Percentiles rank a stretch among this genome's conserved stretches.
These are phyloP conservation scores for Deroptyus accipitrinus DNA, from an alignment of 2,113 vertebrate genomes.

Conservation along the genomic window DNA sequence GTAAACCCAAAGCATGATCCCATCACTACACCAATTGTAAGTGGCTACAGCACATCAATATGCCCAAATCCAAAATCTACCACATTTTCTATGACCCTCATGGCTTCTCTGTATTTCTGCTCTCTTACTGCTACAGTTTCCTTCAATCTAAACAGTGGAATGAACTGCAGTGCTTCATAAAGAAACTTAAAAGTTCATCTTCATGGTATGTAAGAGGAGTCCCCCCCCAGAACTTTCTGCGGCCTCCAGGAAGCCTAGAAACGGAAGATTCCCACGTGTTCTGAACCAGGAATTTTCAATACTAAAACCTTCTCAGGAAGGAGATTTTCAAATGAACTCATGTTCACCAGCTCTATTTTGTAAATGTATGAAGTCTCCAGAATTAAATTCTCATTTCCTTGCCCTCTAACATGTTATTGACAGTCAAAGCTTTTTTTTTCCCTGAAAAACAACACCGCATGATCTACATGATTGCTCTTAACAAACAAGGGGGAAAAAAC, in stretches of 20 bases:
- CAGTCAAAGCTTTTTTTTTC: background rate
- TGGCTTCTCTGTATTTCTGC: background rate
- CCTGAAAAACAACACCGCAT: background rate
- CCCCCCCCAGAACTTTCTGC: background rate
- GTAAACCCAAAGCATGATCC: background rate
- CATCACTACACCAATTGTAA: background rate
- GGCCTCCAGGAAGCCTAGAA: background rate
- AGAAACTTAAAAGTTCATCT: background rate
- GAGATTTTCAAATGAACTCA: background rate
- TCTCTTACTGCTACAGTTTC: background rate
- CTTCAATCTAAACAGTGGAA: background rate
- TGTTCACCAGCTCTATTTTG: background rate
- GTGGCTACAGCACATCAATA: background rate
- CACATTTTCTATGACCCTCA: background rate
- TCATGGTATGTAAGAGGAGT: background rate
- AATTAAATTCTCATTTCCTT: conserved; percentile 3
- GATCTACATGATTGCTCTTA: background rate
- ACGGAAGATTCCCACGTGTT: background rate
- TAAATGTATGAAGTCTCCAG: background rate
- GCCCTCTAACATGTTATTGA: background rate
- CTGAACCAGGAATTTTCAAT: background rate
- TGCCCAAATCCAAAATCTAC: background rate
- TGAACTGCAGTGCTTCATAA: background rate
- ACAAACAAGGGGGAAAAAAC: background rate
- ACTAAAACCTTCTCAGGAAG: background rate